Conservation (phyloP, 2,797 vertebrate genomes). For the Peromyscus nudipes region DNA sequence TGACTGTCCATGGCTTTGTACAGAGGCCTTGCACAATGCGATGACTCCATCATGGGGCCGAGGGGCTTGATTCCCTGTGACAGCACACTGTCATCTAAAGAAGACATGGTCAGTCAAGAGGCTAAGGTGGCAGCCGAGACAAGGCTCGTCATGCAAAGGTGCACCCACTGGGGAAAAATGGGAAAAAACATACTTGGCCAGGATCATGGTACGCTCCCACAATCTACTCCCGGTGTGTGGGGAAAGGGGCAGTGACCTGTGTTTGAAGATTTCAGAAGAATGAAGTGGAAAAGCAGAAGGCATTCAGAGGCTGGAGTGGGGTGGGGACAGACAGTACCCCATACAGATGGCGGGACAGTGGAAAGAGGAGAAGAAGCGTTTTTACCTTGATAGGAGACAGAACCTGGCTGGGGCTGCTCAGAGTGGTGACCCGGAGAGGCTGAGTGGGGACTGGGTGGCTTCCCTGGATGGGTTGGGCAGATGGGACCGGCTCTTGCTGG, state of each 20-base stretch:
- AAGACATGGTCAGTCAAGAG: too few species aligned
- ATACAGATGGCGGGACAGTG: not conserved
- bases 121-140: not conserved
- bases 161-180: not conserved
- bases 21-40: not conserved
- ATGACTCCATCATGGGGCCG: not conserved
- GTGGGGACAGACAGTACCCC: fast-evolving
- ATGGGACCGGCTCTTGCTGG: not conserved
- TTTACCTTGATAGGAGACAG: not conserved
- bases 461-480: too few species aligned
- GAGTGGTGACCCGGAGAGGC: too few species aligned
- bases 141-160: not conserved
- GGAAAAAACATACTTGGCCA: not conserved
- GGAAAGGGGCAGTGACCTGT: not conserved
- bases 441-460: not conserved
- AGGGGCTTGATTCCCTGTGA: not conserved
- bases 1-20: not conserved
- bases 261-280: not conserved
- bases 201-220: not conserved
- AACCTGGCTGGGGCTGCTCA: not conserved
- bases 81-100: not conserved
- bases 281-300: not conserved
- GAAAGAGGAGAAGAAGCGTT: not conserved
- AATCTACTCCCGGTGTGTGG: not conserved
- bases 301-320: not conserved